phyloP scores from a whole-genome alignment of 2,797 vertebrate genomes.

The Xenopus petersii region DNA sequence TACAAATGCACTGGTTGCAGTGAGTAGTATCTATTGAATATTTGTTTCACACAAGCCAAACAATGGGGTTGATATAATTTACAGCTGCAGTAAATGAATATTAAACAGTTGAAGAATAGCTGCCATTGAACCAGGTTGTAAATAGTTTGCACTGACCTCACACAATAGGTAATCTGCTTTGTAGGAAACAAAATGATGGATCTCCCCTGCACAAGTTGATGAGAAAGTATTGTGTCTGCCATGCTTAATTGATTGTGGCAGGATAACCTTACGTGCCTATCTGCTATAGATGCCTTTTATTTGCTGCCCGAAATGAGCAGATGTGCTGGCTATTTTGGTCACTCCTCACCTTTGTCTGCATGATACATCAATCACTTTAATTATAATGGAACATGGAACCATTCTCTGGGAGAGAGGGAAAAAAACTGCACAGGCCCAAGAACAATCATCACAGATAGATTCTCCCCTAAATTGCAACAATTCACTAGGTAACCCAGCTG shows the following conservation, averaged over 20 bases:
- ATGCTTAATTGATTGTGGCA: constrained; percentile 49
- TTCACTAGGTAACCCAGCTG: constrained; percentile 97
- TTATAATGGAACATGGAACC: constrained; percentile 75
- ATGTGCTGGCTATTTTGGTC: constrained; percentile 71
- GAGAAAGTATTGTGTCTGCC: constrained; percentile 48
- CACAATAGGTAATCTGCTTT: constrained; percentile 38
- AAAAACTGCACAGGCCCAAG: constrained; percentile 80
- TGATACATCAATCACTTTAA: constrained; percentile 77
- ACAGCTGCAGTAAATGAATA: constrained; percentile 37
- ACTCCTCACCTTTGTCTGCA: constrained; percentile 74
- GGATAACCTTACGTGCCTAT: constrained; percentile 54
- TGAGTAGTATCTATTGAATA: not conserved
- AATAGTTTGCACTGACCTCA: constrained; percentile 20
- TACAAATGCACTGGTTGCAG: too few relatives aligned
- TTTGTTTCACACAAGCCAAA: constrained; percentile 3
- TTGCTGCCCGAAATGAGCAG: constrained; percentile 59
- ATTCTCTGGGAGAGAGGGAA: constrained; percentile 71
- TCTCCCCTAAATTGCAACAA: constrained; percentile 93
- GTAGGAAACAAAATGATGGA: constrained; percentile 33
- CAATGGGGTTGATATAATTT: constrained; percentile 37
- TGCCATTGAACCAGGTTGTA: constrained; percentile 25
- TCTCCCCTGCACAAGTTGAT: constrained; percentile 32
- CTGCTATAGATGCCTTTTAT: constrained; percentile 55
- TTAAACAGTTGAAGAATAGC: constrained; percentile 29
- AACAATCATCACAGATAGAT: constrained; percentile 95